Conservation (phyloP, 2,113 vertebrate species). For the Salvelinus sp. region DNA sequence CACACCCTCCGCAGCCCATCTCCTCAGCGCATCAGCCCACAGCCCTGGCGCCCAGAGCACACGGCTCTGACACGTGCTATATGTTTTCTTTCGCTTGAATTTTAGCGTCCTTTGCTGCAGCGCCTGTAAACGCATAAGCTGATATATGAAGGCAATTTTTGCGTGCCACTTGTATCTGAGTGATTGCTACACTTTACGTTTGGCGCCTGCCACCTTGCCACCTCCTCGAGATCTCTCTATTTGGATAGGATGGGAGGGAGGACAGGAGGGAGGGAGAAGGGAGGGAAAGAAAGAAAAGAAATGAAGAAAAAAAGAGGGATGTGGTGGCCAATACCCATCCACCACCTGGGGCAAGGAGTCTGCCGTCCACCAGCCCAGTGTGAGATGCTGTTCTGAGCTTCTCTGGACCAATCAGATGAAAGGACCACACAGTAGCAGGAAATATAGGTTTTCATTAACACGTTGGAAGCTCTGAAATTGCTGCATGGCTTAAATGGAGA, state of each 20-base stretch:
- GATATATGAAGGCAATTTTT: slow-evolving; percentile 99
- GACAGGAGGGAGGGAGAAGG: slow-evolving; percentile 23
- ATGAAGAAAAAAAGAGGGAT: slow-evolving; percentile 7
- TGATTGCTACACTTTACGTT: slow-evolving; percentile 96
- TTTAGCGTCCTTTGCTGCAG: slow-evolving; percentile 98
- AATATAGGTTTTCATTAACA: too few species aligned
- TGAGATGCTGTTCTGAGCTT: too few species aligned
- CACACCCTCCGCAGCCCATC: slow-evolving; percentile 77
- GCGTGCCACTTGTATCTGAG: slow-evolving; percentile 98
- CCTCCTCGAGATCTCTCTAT: slow-evolving; percentile 94
- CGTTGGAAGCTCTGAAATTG: too few species aligned
- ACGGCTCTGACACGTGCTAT: slow-evolving; percentile 87
- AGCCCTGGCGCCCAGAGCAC: slow-evolving; percentile 81
- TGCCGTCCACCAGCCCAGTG: too few species aligned
- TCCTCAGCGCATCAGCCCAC: slow-evolving; percentile 81
- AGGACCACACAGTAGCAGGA: too few species aligned
- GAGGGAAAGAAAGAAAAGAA: slow-evolving; percentile 38
- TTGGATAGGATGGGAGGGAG: slow-evolving; percentile 81
- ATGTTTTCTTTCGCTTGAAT: slow-evolving; percentile 96
- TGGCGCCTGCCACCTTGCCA: slow-evolving; percentile 91
- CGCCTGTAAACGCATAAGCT: too few species aligned
- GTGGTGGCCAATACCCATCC: slow-evolving; percentile 64
- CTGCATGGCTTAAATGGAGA: too few species aligned
- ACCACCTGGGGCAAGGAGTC: too few species aligned
- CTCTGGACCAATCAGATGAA: too few species aligned